Percentiles rank a stretch among this genome's conserved stretches.
Conservation (phyloP, 2,888 invertebrate genomes). For the Leptinotarsa rubiginosa region DNA sequence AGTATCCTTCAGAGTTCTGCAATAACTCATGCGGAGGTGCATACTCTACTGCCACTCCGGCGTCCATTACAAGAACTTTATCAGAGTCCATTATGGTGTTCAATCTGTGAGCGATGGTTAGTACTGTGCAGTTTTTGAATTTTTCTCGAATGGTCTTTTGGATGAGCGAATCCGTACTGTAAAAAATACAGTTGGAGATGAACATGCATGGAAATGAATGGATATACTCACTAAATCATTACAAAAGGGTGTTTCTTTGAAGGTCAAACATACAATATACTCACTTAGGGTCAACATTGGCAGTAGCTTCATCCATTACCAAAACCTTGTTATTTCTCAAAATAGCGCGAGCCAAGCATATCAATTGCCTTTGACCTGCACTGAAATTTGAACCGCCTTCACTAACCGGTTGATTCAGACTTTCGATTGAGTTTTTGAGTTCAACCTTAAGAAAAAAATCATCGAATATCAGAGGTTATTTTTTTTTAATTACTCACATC, state of each 20-base stretch:
- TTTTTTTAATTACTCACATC: slow-evolving; percentile 62
- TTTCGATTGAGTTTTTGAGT: slow-evolving; percentile 76
- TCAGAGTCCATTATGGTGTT: slow-evolving; percentile 90
- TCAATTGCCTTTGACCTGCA: slow-evolving; percentile 87
- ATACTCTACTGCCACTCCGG: slow-evolving; percentile 69
- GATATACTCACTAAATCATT: not conserved
- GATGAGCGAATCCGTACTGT: slow-evolving; percentile 81
- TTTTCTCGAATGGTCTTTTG: slow-evolving; percentile 80
- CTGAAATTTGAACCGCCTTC: slow-evolving; percentile 88
- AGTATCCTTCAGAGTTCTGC: slow-evolving; percentile 56
- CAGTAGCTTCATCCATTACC: slow-evolving; percentile 92
- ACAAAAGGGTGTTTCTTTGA: not conserved
- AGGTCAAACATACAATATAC: slow-evolving; percentile 50
- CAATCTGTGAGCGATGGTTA: slow-evolving; percentile 86
- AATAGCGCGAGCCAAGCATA: slow-evolving; percentile 89
- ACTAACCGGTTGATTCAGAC: slow-evolving; percentile 75
- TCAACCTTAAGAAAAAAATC: slow-evolving; percentile 72
- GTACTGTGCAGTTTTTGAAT: slow-evolving; percentile 81
- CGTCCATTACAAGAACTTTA: slow-evolving; percentile 74
- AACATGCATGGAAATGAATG: not conserved
- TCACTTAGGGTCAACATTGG: slow-evolving; percentile 89
- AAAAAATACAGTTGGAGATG: not conserved
- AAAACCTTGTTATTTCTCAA: slow-evolving; percentile 82
- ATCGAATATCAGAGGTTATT: not conserved
- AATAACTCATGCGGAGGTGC: slow-evolving; percentile 67